Evolutionary conservation across 2,113 vertebrate genomes (phyloP).

Genomic region (Megaceryle torquata): DNA sequence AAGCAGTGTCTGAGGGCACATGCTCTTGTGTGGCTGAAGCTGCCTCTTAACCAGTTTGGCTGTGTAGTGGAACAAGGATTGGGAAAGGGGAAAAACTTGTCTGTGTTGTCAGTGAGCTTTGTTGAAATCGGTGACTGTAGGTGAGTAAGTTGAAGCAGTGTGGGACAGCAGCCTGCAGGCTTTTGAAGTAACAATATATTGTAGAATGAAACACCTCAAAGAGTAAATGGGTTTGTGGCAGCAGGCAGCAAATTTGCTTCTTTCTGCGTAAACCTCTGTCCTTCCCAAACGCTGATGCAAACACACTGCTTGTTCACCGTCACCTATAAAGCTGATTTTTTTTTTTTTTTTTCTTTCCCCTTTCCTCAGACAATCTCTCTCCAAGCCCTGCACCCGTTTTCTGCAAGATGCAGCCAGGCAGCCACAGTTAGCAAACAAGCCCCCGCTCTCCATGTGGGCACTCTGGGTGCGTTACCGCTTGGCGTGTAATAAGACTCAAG

Average conservation of each 20-base stretch:
- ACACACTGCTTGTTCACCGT: not conserved
- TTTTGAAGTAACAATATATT: not conserved
- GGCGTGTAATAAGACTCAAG: not conserved
- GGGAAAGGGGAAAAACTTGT: not conserved
- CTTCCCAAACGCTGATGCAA: not conserved
- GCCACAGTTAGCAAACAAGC: not conserved
- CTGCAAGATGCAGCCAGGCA: not conserved
- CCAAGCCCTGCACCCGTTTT: not conserved
- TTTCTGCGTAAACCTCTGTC: not conserved
- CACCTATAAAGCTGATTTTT: not conserved
- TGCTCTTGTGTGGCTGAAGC: not conserved
- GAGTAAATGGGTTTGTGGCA: not conserved
- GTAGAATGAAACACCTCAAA: not conserved
- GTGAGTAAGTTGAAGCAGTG: not conserved
- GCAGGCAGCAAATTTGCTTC: not conserved
- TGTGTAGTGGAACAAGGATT: not conserved
- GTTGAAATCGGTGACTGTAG: not conserved
- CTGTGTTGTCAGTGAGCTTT: not conserved
- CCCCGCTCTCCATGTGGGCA: not conserved
- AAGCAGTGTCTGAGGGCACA: not conserved
- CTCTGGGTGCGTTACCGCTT: rapidly evolving
- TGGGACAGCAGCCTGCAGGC: not conserved
- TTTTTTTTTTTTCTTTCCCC: not conserved
- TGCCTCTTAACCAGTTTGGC: too few species aligned
- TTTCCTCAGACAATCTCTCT: not conserved